These are phyloP conservation scores for Acanthochromis polyacanthus DNA, from an alignment of 2,113 vertebrate species.

Conservation along the genomic window DNA sequence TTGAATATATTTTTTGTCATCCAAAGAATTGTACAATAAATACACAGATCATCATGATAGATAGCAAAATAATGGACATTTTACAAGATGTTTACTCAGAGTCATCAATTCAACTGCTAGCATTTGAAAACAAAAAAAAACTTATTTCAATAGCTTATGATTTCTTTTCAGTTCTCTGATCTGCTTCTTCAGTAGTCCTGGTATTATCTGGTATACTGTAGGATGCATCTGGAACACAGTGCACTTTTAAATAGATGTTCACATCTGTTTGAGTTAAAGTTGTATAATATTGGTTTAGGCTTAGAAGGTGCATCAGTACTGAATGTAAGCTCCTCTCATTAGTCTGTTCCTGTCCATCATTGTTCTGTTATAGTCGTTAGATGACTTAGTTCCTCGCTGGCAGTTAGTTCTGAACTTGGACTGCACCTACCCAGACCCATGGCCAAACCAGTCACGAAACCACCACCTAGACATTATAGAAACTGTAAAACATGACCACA, in stretches of 20 bases:
- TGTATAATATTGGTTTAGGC: not conserved
- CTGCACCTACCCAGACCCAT: constrained; percentile 73
- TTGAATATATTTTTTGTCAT: too few relatives aligned
- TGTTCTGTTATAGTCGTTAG: not conserved
- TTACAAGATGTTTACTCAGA: too few relatives aligned
- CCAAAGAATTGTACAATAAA: too few relatives aligned
- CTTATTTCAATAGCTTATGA: too few relatives aligned
- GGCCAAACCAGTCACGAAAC: constrained; percentile 53
- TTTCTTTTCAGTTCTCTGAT: not conserved
- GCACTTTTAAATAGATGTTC: not conserved
- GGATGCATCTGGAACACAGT: constrained; percentile 18
- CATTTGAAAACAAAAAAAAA: too few relatives aligned
- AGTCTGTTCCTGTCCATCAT: not conserved
- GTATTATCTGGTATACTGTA: not conserved
- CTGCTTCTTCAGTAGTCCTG: not conserved
- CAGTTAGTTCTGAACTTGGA: constrained; percentile 35
- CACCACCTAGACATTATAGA: constrained; percentile 73
- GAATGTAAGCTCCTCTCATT: not conserved
- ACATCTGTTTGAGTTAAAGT: constrained; percentile 21
- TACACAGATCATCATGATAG: too few relatives aligned
- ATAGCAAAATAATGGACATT: too few relatives aligned
- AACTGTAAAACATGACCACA: constrained; percentile 76
- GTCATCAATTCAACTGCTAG: too few relatives aligned
- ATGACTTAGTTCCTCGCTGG: not conserved
- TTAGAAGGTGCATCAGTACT: not conserved